Evolutionary conservation across 2,888 invertebrate species (phyloP), one percentile per base, ranked within the genome.

Genomic region (Chrysodeixis includens): DNA sequence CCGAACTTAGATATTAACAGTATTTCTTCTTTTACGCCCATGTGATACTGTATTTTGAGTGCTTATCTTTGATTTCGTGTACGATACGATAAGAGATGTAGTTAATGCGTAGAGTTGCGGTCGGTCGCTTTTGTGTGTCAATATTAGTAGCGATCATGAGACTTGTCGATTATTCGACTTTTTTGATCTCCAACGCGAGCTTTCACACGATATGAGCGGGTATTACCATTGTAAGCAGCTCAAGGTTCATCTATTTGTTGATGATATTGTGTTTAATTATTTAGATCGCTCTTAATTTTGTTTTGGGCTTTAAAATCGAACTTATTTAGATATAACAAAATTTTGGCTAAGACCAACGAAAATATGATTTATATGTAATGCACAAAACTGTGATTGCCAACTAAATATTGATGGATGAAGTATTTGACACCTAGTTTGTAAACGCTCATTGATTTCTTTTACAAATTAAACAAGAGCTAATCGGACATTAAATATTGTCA

Each of bases 401-500:
- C 55, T 52, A 56, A 69, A 74, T 69, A 69, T 76, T 80, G 78
- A 81, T 75, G 77, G 71, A 72, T 70, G 62, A 65, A 63, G 65
- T 76, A 64, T 71, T 75, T 69, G 76, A 71, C 76, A 76, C 30
- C 66, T 32, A n/a, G 62, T 59, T 64, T 74, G 67, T 72, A 74
- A 74, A 69, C 72, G 69, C 70, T 73, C 62, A 63, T 76, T 58
- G 70, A 66, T 75, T 72, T 56, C 62, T 68, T 73, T 58, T 72
- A 57, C 69, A 60, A 63, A 56, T 66, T 74, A 69, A 71, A 74
- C 66, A 56, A 55, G 30, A 61, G 60, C 72, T 71, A 76, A 83
- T 78, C 76, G 57, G 71, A 79, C 61, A 69, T 77, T 58, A 66
- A 74, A 75, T 69, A 70, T 78, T 83, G 80, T 80, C 83, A 81